These are phyloP conservation scores for Xiphias gladius DNA, from an alignment of 2,113 vertebrate genomes.

Conservation along the genomic window DNA sequence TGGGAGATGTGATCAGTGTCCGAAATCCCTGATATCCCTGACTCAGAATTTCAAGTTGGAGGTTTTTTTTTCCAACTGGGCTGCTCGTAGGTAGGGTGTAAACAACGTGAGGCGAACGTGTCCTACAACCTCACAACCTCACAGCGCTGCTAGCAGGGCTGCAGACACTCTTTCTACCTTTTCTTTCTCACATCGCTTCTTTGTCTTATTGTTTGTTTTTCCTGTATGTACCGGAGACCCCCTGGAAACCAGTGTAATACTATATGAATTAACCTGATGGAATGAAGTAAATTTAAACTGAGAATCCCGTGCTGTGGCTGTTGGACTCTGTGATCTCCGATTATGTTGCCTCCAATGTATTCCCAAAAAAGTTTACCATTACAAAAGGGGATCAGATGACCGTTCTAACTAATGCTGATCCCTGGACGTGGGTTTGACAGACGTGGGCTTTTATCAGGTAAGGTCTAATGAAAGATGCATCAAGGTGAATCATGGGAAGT, in stretches of 20 bases:
- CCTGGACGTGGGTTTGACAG: background rate
- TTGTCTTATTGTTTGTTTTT: background rate
- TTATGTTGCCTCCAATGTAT: background rate
- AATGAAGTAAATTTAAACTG: too few relatives aligned
- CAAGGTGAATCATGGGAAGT: background rate
- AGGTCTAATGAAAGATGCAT: too few relatives aligned
- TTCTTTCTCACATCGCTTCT: background rate
- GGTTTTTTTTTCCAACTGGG: too few relatives aligned
- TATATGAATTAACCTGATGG: too few relatives aligned
- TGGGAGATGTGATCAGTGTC: background rate
- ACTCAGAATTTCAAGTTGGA: background rate
- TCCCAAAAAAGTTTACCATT: slow-evolving; percentile 1
- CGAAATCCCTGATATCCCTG: background rate
- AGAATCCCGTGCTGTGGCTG: background rate
- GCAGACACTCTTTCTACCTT: too few relatives aligned
- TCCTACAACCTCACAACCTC: too few relatives aligned
- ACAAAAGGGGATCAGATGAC: background rate
- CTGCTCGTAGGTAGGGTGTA: too few relatives aligned
- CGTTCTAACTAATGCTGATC: background rate
- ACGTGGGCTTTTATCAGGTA: background rate
- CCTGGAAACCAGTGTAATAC: too few relatives aligned
- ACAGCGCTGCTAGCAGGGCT: too few relatives aligned
- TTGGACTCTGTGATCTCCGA: background rate
- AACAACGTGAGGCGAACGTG: background rate
- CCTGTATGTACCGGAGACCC: background rate